Evolutionary conservation across 2,113 vertebrate species (phyloP), one percentile per base, ranked within the genome.

Genomic region (Bos indicus): DNA sequence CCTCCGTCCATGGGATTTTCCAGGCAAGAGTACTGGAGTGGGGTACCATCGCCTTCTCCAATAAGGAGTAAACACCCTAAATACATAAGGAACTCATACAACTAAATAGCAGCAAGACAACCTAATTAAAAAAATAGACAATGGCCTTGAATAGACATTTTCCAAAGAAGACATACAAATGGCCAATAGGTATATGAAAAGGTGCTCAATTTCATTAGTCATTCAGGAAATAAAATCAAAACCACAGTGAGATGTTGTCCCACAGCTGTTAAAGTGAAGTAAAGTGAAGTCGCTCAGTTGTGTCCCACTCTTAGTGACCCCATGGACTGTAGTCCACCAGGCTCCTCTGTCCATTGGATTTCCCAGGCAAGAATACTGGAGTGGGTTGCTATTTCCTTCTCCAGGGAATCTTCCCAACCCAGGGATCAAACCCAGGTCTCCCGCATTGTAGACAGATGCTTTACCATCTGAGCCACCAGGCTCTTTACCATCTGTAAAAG

Each of bases 381-480:
- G 10, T 40, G n/a, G 67, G n/a, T 11, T 71, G 67, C 67, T n/a
- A 71, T 71, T 71, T 71, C n/a, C 19, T 71, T 71, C n/a, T 71
- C n/a, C n/a, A 71, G 67, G 67, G 17, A 6, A 40, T 71, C n/a
- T 71, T 71, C 19, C n/a, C 9, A 2, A 36, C 67, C n/a, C n/a
- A 71, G n/a, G 10, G n/a, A 71, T 36, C 10, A 0, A 40, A 71
- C n/a, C 5, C 8, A 36, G 36, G n/a, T 23, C n/a, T 40, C 19
- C n/a, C 5, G 0, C n/a, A 40, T 15, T 15, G 13, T 62, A 15
- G 28, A 62, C 60, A 62, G 60, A 62, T 0, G 3, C 28, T 62
- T 62, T 33, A 62, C 60, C 14, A 2, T 62, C 28, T 62, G 28
- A 62, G 60, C 28, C 14, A 62, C 60, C 28, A 71, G 10, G 40